Percentiles rank a stretch among this genome's conserved stretches.
These are phyloP conservation scores for Drosophila mettleri DNA, from an alignment of 2,888 invertebrate genomes.

Conservation along the genomic window DNA sequence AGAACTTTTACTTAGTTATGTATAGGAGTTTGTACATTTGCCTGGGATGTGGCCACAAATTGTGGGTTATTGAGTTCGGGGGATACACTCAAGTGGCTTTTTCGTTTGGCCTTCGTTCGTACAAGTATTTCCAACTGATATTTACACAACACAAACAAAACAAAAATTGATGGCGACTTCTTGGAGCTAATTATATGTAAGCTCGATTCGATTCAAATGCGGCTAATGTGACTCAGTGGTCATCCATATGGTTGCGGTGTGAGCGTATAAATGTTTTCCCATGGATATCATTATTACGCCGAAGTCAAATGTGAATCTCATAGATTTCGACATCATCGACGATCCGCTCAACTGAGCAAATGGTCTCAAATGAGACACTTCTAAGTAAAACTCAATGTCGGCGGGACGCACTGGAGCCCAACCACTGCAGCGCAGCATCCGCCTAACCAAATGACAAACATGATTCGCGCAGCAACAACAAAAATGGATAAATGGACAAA, in stretches of 20 bases:
- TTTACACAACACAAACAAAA: conserved; percentile 38
- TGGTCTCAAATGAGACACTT: conserved; percentile 57
- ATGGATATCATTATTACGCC: conserved; percentile 74
- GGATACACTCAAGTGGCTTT: conserved; percentile 81
- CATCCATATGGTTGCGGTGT: conserved; percentile 28
- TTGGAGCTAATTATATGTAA: conserved; percentile 28
- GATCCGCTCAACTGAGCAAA: conserved; percentile 73
- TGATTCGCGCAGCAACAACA: conserved; percentile 60
- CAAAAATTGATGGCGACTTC: conserved; percentile 55
- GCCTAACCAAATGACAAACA: conserved; percentile 55
- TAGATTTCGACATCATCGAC: conserved; percentile 67
- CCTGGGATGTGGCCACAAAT: conserved; percentile 66
- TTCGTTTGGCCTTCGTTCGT: conserved; percentile 4
- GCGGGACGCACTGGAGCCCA: conserved; percentile 26
- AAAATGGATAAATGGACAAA: conserved; percentile 11
- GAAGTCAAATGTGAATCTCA: conserved; percentile 47
- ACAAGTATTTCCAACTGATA: conserved; percentile 17
- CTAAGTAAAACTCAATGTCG: conserved; percentile 61
- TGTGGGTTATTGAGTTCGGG: conserved; percentile 73
- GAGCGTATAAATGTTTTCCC: conserved; percentile 55
- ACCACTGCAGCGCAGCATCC: conserved; percentile 20
- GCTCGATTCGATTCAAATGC: background rate
- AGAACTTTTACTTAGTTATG: conserved; percentile 41
- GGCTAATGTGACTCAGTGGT: conserved; percentile 44
- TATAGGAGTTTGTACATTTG: conserved; percentile 29